These are phyloP conservation scores for Pluvianellus socialis DNA, from an alignment of 2,113 vertebrate species.

Conservation along the genomic window DNA sequence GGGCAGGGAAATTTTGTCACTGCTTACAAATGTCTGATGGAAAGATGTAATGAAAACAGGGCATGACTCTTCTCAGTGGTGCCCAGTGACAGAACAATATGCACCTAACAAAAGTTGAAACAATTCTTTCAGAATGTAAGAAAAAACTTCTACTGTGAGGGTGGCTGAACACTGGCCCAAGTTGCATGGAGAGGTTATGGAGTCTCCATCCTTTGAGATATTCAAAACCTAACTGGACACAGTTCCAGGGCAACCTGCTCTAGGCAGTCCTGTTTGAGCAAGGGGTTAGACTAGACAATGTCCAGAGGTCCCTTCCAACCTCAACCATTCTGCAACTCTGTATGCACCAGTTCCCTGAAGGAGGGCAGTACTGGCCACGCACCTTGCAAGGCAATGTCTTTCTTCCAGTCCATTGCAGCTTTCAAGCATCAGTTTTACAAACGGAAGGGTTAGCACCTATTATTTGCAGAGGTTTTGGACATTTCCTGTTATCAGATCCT, in stretches of 20 bases:
- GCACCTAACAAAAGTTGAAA: background rate
- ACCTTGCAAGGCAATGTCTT: background rate
- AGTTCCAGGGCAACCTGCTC: background rate
- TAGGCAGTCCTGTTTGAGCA: background rate
- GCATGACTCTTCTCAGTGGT: background rate
- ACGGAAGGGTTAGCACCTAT: background rate
- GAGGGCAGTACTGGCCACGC: background rate
- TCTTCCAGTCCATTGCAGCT: background rate
- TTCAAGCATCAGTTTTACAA: background rate
- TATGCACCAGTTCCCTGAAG: background rate
- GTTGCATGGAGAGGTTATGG: background rate
- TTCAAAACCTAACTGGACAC: background rate
- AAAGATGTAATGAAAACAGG: background rate
- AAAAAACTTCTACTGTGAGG: background rate
- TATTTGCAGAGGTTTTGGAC: background rate
- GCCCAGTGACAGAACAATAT: background rate
- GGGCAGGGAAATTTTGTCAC: background rate
- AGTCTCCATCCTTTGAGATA: background rate
- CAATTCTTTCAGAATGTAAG: background rate
- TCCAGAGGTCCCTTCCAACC: background rate
- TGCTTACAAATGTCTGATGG: background rate
- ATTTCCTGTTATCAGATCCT: background rate
- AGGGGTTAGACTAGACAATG: background rate
- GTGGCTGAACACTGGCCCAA: background rate
- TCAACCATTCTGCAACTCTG: background rate